Evolutionary conservation across 2,797 vertebrate species (phyloP).

Genomic region (Potorous gilbertii): DNA sequence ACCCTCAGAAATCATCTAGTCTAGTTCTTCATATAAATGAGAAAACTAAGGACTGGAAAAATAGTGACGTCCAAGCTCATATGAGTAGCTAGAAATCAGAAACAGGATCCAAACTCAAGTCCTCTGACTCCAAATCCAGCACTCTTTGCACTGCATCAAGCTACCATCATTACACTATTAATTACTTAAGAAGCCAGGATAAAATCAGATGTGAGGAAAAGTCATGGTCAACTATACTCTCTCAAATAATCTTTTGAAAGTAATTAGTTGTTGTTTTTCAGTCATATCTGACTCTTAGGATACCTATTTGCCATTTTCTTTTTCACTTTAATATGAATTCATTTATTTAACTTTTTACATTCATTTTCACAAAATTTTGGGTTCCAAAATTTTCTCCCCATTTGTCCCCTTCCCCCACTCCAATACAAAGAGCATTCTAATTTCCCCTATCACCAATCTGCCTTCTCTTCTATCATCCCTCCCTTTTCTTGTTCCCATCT

Average conservation of each 20-base stretch:
- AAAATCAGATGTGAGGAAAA: slow-evolving; percentile 61
- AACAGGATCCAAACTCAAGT: neutral
- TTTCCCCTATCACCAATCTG: too few relatives aligned
- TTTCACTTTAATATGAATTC: too few relatives aligned
- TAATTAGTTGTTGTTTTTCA: too few relatives aligned
- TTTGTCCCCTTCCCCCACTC: too few relatives aligned
- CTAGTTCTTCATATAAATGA: neutral
- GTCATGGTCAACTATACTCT: neutral
- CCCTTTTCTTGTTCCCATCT: too few relatives aligned
- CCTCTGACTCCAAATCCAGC: neutral
- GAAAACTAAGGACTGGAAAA: neutral
- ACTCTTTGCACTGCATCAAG: neutral
- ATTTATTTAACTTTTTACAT: too few relatives aligned
- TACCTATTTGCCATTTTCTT: too few relatives aligned
- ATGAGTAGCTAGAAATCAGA: neutral
- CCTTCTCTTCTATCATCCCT: too few relatives aligned
- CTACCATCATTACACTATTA: neutral
- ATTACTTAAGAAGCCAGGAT: slow-evolving; percentile 65
- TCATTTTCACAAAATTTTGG: too few relatives aligned
- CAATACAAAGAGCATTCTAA: too few relatives aligned
- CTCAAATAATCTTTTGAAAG: neutral
- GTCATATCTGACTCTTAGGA: too few relatives aligned
- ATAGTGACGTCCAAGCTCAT: neutral
- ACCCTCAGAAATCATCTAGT: neutral
- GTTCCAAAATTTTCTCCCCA: too few relatives aligned